These are phyloP conservation scores for Drosophila jambulina DNA, from an alignment of 1,140 invertebrate genomes.

Conservation along the genomic window DNA sequence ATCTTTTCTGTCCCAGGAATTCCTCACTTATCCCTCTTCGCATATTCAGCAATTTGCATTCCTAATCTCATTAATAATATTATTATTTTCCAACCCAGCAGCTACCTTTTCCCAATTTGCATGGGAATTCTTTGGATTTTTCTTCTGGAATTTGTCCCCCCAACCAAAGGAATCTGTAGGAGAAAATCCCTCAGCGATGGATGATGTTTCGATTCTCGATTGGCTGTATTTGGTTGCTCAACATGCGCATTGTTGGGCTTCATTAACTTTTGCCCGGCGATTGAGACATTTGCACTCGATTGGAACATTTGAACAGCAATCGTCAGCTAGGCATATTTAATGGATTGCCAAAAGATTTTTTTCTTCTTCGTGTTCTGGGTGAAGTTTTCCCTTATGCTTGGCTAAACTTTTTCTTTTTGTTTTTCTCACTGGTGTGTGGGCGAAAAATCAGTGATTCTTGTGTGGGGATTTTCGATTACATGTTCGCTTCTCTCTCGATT, in stretches of 20 bases:
- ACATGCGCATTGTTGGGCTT: constrained; percentile 70
- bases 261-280: constrained; percentile 63
- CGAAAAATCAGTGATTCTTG: constrained; percentile 15
- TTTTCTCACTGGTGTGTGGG: background rate
- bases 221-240: constrained; percentile 69
- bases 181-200: constrained; percentile 21
- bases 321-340: constrained; percentile 62
- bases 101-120: constrained; percentile 21
- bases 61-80: constrained; percentile 37
- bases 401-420: constrained; percentile 15
- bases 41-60: background rate
- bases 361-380: constrained; percentile 11
- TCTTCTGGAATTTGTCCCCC: constrained; percentile 24
- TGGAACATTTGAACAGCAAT: constrained; percentile 31
- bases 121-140: constrained; percentile 6
- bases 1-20: background rate
- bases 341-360: constrained; percentile 55
- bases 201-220: constrained; percentile 44
- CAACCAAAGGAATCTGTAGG: background rate
- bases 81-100: constrained; percentile 29
- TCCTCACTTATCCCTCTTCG: background rate
- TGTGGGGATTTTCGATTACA: constrained; percentile 10
- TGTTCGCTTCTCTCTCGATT: background rate
- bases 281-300: constrained; percentile 49
- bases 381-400: constrained; percentile 18